Base-by-base conservation (phyloP, 2,888 invertebrate genomes). In the Epistrophe eligans region DNA sequence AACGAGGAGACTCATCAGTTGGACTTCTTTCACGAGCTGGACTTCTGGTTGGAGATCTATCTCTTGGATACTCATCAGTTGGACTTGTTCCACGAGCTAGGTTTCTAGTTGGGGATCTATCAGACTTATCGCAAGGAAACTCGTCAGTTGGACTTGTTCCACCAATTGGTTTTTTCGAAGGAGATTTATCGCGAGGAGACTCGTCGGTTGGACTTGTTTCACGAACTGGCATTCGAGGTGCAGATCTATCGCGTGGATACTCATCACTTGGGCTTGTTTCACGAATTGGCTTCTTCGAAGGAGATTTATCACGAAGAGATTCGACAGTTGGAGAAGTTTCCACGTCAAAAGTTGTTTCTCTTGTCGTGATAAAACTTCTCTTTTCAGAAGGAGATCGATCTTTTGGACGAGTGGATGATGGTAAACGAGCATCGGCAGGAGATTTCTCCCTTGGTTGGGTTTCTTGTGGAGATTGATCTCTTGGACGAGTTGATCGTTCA, bases 11-110 rank as follows among this genome's bases (percentile, higher is more conserved):
- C 1, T 17, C n/a, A 43, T 17, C 17, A 66, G 35, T 40, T 38
- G 60, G 55, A n/a, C 50, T 60, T 17, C 11, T 48, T 17, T 13
- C 73, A 11, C 62, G 73, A 28, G 24, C 8, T 43, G 62, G 62
- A 3, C 43, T 62, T 24, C 10, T 73, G 10, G 3, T 17, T n/a
- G 77, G 77, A 17, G 82, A 82, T 17, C 35, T 71, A 17, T 24
- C 66, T 1, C 66, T 6, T 8, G 40, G 40, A 40, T 8, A 40
- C 0, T 72, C 52, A 17, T 66, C 50, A 43, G 50, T 74, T 45
- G 64, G 55, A 35, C 62, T 58, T 11, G 24, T n/a, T 35, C 24
- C 58, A 43, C 35, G 58, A 50, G n/a, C 17, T n/a, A 57, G 67
- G 11, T 43, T 43, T 57, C 52, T 57, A 4, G 13, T 7, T 15